Evolutionary conservation across 2,888 invertebrate genomes (phyloP).

Genomic region (Drosophila niveifrons): DNA sequence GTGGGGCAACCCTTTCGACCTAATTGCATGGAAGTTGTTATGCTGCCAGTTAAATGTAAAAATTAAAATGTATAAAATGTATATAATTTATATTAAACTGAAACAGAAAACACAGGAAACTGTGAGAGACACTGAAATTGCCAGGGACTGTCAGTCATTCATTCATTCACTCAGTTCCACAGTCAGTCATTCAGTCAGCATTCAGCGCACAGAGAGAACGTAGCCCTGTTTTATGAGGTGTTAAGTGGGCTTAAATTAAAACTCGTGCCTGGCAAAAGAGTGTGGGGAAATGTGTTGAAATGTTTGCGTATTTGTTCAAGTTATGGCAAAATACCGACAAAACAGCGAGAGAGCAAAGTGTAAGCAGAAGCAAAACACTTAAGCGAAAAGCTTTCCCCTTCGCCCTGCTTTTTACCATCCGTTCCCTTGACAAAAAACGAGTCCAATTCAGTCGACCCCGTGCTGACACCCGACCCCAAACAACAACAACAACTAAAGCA

Average conservation of each 20-base stretch:
- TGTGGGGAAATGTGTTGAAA: conserved; percentile 70
- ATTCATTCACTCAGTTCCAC: conserved; percentile 19
- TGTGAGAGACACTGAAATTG: conserved; percentile 20
- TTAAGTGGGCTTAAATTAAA: conserved; percentile 83
- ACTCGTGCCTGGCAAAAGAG: conserved; percentile 40
- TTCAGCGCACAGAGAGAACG: conserved; percentile 54
- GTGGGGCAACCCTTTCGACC: conserved; percentile 73
- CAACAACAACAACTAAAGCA: neutral
- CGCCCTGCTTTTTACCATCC: neutral
- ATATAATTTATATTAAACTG: conserved; percentile 74
- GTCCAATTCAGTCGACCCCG: conserved; percentile 28
- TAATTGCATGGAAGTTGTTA: conserved; percentile 82
- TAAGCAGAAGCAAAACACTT: conserved; percentile 52
- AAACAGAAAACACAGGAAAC: conserved; percentile 8
- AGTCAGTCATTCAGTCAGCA: conserved; percentile 35
- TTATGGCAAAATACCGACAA: conserved; percentile 67
- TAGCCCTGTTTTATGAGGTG: conserved; percentile 79
- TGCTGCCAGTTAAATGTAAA: conserved; percentile 75
- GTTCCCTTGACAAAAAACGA: neutral
- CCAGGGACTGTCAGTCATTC: conserved; percentile 48
- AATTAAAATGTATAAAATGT: conserved; percentile 79
- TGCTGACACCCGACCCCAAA: conserved; percentile 38
- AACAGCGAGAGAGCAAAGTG: conserved; percentile 47
- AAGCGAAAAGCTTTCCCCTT: conserved; percentile 23
- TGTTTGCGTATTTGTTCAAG: conserved; percentile 78